Evolutionary conservation across 2,888 invertebrate species (phyloP).

Genomic region (Tipula unca): DNA sequence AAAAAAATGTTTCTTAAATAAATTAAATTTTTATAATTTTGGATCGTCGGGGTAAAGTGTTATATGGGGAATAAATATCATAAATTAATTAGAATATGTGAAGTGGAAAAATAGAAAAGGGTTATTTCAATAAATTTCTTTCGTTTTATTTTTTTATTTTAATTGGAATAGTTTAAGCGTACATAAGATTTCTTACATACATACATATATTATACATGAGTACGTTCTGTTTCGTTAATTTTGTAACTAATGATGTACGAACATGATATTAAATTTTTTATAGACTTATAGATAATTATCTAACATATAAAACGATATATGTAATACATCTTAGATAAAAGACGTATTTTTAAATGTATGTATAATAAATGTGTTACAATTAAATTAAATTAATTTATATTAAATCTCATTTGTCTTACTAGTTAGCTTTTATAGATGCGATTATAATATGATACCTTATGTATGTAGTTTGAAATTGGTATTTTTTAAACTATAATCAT

Average conservation of each 20-base stretch:
- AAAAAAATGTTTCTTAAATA: background rate
- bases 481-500: too few species aligned
- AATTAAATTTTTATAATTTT: background rate
- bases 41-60: background rate
- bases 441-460: too few species aligned
- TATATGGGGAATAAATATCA: conserved; percentile 8
- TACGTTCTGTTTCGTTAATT: background rate
- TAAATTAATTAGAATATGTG: conserved; percentile 14
- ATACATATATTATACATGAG: too few species aligned
- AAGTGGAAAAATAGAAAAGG: background rate
- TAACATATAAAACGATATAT: background rate
- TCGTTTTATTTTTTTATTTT: background rate
- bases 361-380: background rate
- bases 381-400: too few species aligned
- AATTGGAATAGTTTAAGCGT: conserved; percentile 9
- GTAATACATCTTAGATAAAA: background rate
- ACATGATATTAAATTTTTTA: background rate
- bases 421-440: too few species aligned
- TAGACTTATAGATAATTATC: background rate
- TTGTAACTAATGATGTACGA: background rate
- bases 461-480: too few species aligned
- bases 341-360: background rate
- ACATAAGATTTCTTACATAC: background rate
- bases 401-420: too few species aligned
- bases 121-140: background rate